Conservation (phyloP, 2,888 invertebrate genomes). For the Eupithecia vulgata region DNA sequence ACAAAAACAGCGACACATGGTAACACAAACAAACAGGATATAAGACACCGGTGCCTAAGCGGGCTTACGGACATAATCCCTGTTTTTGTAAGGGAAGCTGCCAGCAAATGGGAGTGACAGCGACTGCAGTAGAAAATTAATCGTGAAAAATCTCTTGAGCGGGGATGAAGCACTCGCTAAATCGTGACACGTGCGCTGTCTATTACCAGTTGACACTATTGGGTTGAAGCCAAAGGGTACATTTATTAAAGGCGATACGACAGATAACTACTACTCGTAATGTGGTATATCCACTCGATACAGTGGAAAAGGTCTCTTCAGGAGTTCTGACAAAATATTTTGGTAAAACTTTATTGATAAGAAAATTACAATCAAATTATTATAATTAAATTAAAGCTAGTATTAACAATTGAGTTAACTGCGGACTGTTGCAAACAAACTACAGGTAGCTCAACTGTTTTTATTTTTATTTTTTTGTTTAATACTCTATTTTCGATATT, state of each 20-base stretch:
- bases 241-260: conserved; percentile 14
- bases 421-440: too few species aligned
- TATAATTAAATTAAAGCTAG: too few species aligned
- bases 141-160: conserved; percentile 79
- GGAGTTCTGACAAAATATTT: neutral
- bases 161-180: conserved; percentile 68
- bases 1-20: conserved; percentile 64
- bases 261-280: neutral
- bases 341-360: too few species aligned
- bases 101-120: conserved; percentile 81
- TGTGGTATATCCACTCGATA: neutral
- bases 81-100: conserved; percentile 80
- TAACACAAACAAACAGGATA: conserved; percentile 70
- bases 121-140: conserved; percentile 76
- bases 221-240: conserved; percentile 67
- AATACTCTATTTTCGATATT: neutral
- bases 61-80: conserved; percentile 76
- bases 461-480: too few species aligned
- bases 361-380: too few species aligned
- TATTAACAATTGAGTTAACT: too few species aligned
- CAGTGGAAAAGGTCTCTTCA: neutral
- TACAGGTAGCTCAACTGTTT: too few species aligned
- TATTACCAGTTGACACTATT: conserved; percentile 79
- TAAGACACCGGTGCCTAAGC: conserved; percentile 70
- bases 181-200: conserved; percentile 78